These are phyloP conservation scores for Conistra vaccinii DNA, from an alignment of 2,888 invertebrate species.

Conservation along the genomic window DNA sequence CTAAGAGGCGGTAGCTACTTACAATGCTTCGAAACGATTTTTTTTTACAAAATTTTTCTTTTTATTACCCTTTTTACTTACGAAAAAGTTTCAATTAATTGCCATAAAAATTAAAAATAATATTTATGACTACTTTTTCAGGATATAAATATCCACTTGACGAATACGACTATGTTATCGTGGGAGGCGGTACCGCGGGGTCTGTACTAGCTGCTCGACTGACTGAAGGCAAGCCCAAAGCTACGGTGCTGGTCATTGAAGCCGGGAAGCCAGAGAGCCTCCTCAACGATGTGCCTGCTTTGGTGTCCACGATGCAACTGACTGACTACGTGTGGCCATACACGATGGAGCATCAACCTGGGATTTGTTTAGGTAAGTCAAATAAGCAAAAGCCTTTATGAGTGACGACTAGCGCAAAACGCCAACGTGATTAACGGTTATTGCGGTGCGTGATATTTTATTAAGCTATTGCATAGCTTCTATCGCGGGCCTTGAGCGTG, in stretches of 20 bases:
- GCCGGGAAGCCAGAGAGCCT: slow-evolving; percentile 89
- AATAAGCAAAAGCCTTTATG: neutral
- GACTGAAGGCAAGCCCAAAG: slow-evolving; percentile 90
- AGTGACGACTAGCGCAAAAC: neutral
- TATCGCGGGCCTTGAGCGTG: too few species aligned
- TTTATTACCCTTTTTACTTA: neutral
- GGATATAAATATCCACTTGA: slow-evolving; percentile 78
- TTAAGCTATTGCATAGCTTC: too few species aligned
- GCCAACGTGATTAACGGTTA: neutral
- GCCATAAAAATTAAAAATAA: neutral
- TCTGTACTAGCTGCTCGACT: slow-evolving; percentile 93
- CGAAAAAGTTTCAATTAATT: neutral
- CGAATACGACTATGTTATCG: slow-evolving; percentile 92
- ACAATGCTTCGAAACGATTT: neutral
- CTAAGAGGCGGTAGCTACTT: neutral
- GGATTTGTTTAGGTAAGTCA: slow-evolving; percentile 88
- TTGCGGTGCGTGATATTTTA: neutral
- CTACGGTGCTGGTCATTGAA: slow-evolving; percentile 92
- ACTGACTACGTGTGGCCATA: slow-evolving; percentile 92
- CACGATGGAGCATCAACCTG: slow-evolving; percentile 90
- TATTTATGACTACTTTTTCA: slow-evolving; percentile 61
- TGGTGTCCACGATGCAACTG: slow-evolving; percentile 90
- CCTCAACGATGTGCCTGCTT: slow-evolving; percentile 90
- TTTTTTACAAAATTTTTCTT: neutral
- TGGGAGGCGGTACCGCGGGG: slow-evolving; percentile 94